phyloP scores from a whole-genome alignment of 2,113 vertebrate genomes.

The Grammomys dolichurus region DNA sequence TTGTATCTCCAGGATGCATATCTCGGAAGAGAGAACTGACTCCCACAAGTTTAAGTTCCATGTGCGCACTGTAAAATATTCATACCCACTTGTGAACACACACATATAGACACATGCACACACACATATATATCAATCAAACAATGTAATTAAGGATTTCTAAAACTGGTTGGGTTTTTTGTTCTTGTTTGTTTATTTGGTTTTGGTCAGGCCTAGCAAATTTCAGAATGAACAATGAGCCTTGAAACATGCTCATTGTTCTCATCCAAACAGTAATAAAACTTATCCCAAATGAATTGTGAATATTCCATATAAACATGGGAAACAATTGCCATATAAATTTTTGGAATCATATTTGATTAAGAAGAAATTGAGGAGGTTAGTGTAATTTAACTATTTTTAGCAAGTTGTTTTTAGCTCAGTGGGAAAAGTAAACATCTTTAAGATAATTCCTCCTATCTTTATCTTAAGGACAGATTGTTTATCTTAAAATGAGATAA shows the following conservation, averaged over 20 bases:
- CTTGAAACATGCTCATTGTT: neutral
- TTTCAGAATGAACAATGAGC: neutral
- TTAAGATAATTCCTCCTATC: neutral
- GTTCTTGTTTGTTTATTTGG: neutral
- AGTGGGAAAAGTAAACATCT: constrained; percentile 33
- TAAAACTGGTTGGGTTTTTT: neutral
- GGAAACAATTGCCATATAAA: neutral
- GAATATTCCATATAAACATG: neutral
- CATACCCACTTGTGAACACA: neutral
- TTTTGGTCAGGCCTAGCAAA: neutral
- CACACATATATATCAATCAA: neutral
- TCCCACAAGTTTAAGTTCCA: neutral
- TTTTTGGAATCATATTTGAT: neutral
- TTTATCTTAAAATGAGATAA: constrained; percentile 66
- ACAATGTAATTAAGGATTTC: neutral
- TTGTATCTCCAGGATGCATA: neutral
- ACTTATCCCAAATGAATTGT: neutral
- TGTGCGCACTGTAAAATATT: neutral
- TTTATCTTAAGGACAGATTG: constrained; percentile 37
- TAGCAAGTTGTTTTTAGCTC: neutral
- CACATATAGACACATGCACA: neutral
- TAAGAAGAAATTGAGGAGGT: neutral
- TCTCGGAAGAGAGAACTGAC: neutral
- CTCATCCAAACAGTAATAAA: neutral
- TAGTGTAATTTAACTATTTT: neutral